Evolutionary conservation across 1,140 invertebrate genomes (phyloP).

Genomic region (Ditylenchus dipsaci): DNA sequence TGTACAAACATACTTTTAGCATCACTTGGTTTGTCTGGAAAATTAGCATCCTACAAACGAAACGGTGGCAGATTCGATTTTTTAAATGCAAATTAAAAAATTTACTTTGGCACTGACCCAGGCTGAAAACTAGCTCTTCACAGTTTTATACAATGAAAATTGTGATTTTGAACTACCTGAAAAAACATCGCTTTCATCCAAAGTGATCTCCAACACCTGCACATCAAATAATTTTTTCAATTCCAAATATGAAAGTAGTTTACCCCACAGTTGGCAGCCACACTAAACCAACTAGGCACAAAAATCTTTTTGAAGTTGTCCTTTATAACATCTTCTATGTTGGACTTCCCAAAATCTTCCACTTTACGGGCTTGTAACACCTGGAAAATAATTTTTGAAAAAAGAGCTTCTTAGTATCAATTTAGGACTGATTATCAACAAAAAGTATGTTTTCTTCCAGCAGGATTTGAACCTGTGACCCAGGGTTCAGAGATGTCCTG

Average conservation of each 20-base stretch:
- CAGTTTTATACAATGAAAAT: background rate
- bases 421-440: no score
- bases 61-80: no score
- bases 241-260: conserved; percentile 46
- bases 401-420: no score
- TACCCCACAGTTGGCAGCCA: conserved; percentile 91
- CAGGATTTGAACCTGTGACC: no score
- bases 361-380: conserved; percentile 71
- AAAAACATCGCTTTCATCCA: conserved; percentile 96
- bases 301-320: conserved; percentile 85
- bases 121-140: background rate
- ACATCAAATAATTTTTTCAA: conserved; percentile 36
- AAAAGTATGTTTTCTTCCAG: no score
- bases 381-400: no score
- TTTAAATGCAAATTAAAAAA: no score
- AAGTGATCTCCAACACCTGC: conserved; percentile 90
- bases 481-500: no score
- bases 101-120: background rate
- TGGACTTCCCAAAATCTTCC: conserved; percentile 76
- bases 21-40: conserved; percentile 75
- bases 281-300: conserved; percentile 98
- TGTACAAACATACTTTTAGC: conserved; percentile 71
- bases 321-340: conserved; percentile 87
- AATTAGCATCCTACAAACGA: conserved; percentile 74
- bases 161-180: conserved; percentile 65